These are phyloP conservation scores for Eustalomyia histrio DNA, from an alignment of 2,888 invertebrate species.

Conservation along the genomic window DNA sequence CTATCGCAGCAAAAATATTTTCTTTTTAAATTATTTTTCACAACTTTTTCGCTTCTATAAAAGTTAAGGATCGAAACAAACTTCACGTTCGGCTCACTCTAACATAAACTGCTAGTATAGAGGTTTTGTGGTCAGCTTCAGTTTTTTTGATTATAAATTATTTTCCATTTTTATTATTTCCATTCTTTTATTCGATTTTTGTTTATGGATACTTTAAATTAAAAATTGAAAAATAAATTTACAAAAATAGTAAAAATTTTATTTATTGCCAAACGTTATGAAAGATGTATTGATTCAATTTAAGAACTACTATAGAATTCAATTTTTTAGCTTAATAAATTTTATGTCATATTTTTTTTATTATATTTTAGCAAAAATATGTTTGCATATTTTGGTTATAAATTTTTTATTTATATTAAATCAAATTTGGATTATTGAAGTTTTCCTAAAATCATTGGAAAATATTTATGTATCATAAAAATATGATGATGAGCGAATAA, in stretches of 20 bases:
- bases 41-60: too few relatives aligned
- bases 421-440: too few relatives aligned
- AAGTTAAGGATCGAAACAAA: too few relatives aligned
- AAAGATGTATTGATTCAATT: slow-evolving; percentile 25
- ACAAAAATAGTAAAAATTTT: slow-evolving; percentile 15
- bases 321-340: background rate
- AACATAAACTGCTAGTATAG: background rate
- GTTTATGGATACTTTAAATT: slow-evolving; percentile 52
- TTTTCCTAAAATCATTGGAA: too few relatives aligned
- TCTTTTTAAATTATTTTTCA: too few relatives aligned
- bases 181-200: slow-evolving; percentile 26
- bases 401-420: too few relatives aligned
- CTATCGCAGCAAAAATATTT: too few relatives aligned
- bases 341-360: background rate
- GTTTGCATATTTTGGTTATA: too few relatives aligned
- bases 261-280: slow-evolving; percentile 31
- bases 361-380: background rate
- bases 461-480: too few relatives aligned
- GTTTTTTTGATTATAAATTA: slow-evolving; percentile 57
- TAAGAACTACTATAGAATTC: background rate
- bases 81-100: too few relatives aligned
- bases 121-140: slow-evolving; percentile 58
- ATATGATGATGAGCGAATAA: too few relatives aligned
- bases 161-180: slow-evolving; percentile 43
- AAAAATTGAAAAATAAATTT: slow-evolving; percentile 41